Evolutionary conservation across 2,797 vertebrate genomes (phyloP).

Genomic region (Mormyrus hasselquistii): DNA sequence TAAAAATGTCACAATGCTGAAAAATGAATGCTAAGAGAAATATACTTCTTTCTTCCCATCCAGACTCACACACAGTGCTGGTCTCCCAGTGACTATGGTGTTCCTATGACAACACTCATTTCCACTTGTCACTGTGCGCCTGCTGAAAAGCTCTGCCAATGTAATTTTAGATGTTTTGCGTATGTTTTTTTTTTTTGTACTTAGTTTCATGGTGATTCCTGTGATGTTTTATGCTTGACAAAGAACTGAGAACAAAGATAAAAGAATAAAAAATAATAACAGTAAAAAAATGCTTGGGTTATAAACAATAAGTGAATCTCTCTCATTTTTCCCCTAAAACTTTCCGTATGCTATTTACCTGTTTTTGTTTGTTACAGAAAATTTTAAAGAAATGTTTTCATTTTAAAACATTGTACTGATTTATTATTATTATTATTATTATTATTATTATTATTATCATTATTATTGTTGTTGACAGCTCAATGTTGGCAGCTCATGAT

Average conservation of each 20-base stretch:
- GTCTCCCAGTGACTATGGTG: background rate
- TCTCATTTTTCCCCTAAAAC: background rate
- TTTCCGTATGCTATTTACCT: background rate
- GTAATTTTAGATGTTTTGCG: slow-evolving; percentile 3
- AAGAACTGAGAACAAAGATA: background rate
- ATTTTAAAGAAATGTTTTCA: background rate
- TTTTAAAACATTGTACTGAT: background rate
- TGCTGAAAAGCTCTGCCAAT: background rate
- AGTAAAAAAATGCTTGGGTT: background rate
- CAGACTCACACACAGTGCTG: background rate
- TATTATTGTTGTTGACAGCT: background rate
- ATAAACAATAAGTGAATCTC: background rate
- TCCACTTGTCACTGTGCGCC: background rate
- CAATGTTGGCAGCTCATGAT: background rate
- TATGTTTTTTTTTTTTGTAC: background rate
- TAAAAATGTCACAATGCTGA: background rate
- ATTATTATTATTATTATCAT: background rate
- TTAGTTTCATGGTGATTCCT: background rate
- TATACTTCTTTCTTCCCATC: background rate
- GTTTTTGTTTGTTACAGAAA: background rate
- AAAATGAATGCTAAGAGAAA: background rate
- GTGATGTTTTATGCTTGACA: background rate
- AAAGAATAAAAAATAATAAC: background rate
- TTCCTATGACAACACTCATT: slow-evolving; percentile 24
- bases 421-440: background rate